Evolutionary conservation across 1,140 invertebrate genomes (phyloP), one percentile per base, ranked within the genome.

Genomic region (Drosophila lini): DNA sequence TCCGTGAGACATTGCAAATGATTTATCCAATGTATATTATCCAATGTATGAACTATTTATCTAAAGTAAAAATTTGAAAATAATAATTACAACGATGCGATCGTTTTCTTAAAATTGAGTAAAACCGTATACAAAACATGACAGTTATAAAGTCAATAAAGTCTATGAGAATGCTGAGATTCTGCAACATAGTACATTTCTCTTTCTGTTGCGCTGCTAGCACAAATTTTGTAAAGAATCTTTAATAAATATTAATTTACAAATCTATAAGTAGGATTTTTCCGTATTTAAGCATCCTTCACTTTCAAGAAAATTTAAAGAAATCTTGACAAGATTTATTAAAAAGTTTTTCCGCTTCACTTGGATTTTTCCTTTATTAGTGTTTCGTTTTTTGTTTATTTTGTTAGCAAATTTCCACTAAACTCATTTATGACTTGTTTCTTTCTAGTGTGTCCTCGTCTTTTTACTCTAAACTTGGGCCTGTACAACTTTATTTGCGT

Each of bases 401-500:
- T 5, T 16, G 10, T 16, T 22, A 22, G 32, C 9, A 56, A 56
- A 55, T 62, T 63, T 57, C 11, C 28, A 25, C 15, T 11, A 15
- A 63, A 56, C 56, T 63, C 25, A 32, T 31, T 60, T 55, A 11
- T 22, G 36, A 5, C 32, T 40, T 11, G 32, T 40, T 34, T 25
- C 19, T 8, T 15, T n/a, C 52, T 31, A 10, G 25, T n/a, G 42
- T 22, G 28, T n/a, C 15, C 11, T 45, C 11, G 36, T 34, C 31
- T 28, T 40, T 34, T 31, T 38, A 31, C n/a, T 53, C 13, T 36
- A 1, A 22, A 36, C 50, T 53, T 16, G 38, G 28, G 36, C 56
- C 13, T 48, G 44, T 32, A 34, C 16, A 41, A 64, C 40, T 22
- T 31, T 52, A 50, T 52, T 78, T 64, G 48, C 38, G 60, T 50